Base-by-base conservation (phyloP, 1,140 invertebrate species). In the Aplysia californica region DNA sequence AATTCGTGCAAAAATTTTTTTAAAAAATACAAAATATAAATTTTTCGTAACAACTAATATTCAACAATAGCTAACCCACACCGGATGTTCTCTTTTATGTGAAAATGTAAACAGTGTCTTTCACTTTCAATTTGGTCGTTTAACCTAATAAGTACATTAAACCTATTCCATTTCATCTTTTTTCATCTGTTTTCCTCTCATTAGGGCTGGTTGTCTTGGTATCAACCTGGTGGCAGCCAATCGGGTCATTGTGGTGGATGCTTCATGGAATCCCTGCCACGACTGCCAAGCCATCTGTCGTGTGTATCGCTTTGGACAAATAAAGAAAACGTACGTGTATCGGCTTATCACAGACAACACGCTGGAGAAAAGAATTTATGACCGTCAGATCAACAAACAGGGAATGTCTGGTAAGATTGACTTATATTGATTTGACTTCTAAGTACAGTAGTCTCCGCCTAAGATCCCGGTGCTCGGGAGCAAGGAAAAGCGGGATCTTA, bases 251-350 rank as follows among this genome's bases (percentile, higher is more conserved):
- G 97, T 99, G 38, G 95, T 99, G 84, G 98, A 99, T 91, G 97
- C 97, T 44, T 98, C 96, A 3, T 99, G 98, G 97, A 99, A 99
- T 91, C 98, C 98, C n/a, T 99, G 98, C 86, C 97, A 99, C 88
- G 98, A 99, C 87, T 98, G 97, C 1, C 98, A 99, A 80, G 98
- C 98, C 67, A 97, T 99, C 1, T 99, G 98, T 89, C 91, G 98
- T 83, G 97, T 99, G 44, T 99, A 99, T 88, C 93, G 97, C 88
- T 99, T 98, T 89, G 97, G 98, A 0, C 98, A 99, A 89, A 92
- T 93, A 79, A 99, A 98, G 87, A 95, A 94, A 0, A 98, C 96
- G 83, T 98, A 95, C 88, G 96, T 99, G 3, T 99, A 99, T 90
- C 93, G 98, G 64, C 92, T 99, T 55, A 96, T 99, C 1, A 98